Base-by-base conservation (phyloP, 2,797 vertebrate species). In the Onychomys leucogaster region DNA sequence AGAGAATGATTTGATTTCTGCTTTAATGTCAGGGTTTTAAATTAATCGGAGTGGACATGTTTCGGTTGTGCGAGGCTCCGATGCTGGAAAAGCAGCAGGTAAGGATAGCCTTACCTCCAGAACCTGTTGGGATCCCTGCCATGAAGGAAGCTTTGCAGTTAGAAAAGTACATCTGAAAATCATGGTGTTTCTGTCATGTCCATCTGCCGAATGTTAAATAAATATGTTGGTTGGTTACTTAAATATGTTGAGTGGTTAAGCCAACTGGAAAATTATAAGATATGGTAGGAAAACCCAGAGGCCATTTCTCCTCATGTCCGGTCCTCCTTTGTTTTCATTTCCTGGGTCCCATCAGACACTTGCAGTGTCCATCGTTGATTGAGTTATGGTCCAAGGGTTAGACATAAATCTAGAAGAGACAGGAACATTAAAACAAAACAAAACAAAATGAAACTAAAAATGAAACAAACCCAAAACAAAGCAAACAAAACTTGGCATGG, bases 121-220 rank as follows among this genome's bases (percentile, higher is more conserved):
- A 98, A 98, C 98, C 98, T 98, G 98, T 98, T 98, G 98, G 93
- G 97, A 89, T 98, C 97, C 97, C 97, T 98, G 98, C 98, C 98
- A 96, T n/a, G 73, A 98, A 98, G 98, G 98, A 99, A 99, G 99
- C 98, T 98, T 97, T 97, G 97, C 98, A 98, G 99, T 99, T 98
- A 98, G 99, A 98, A 99, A 99, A 99, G 99, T 99, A 99, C 99
- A 98, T 99, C 99, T 99, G 98, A 99, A 99, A 99, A 99, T 99
- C 99, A 99, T 99, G 99, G 99, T 99, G 99, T 99, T 99, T 99
- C 99, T 99, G 99, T 99, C 99, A 99, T 99, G 99, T 99, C 99
- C 99, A 99, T 99, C 99, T 99, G 99, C 99, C 98, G 98, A 99
- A 99, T 99, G 98, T 98, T 99, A 98, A 99, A 99, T 99, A 99